These are phyloP conservation scores for Notothenia coriiceps DNA, from an alignment of 2,113 vertebrate genomes.

Conservation along the genomic window DNA sequence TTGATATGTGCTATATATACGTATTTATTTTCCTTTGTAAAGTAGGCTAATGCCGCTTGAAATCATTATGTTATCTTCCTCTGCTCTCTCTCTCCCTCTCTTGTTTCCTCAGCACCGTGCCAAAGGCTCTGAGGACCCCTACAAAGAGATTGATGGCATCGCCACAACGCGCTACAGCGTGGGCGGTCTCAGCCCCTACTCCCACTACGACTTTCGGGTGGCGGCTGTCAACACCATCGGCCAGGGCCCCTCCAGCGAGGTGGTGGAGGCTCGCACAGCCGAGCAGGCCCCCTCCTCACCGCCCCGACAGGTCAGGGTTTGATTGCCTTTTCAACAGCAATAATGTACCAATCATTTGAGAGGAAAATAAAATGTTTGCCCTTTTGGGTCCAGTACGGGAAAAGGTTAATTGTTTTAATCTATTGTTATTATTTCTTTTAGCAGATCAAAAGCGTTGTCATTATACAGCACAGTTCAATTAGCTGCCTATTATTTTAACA, in stretches of 20 bases:
- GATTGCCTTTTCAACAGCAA: no score
- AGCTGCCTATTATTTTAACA: background rate
- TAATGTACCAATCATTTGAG: background rate
- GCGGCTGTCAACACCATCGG: constrained; percentile 98
- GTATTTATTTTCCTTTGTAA: no score
- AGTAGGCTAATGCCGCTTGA: constrained; percentile 9
- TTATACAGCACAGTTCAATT: background rate
- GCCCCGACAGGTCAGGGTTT: constrained; percentile 90
- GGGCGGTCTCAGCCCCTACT: constrained; percentile 97
- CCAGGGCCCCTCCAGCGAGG: constrained; percentile 92
- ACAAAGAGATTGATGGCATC: constrained; percentile 98
- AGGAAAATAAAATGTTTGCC: background rate
- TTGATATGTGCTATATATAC: no score
- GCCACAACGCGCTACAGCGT: constrained; percentile 98
- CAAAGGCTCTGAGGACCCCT: constrained; percentile 91
- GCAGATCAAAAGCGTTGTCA: background rate
- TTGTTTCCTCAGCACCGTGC: constrained; percentile 88
- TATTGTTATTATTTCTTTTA: background rate
- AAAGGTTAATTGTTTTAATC: background rate
- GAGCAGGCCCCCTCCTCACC: constrained; percentile 97
- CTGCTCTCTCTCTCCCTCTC: constrained; percentile 8
- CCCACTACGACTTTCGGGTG: constrained; percentile 96
- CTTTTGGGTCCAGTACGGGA: background rate
- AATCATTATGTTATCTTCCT: constrained; percentile 17
- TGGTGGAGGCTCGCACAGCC: constrained; percentile 93